Base-by-base conservation (phyloP, 2,888 invertebrate genomes). In the Megamerina dolium region DNA sequence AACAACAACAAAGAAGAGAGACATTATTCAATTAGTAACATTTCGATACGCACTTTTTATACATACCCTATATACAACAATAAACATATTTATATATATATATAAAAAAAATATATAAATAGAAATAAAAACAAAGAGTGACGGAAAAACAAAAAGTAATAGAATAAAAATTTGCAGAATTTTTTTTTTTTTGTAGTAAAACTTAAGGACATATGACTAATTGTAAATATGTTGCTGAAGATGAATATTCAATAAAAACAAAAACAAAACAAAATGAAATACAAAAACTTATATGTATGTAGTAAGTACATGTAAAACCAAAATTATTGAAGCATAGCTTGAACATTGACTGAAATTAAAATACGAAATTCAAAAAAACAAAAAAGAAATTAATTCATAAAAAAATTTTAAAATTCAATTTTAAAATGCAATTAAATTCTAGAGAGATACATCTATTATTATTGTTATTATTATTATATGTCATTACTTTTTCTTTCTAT, bases 31-130 rank as follows among this genome's bases (percentile, higher is more conserved):
- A 30, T 43, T 30, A 23, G 20, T 33, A 45, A 30, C 21, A 45
- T 45, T 45, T 45, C 41, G 41, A 45, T 37, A 41, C 33, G 45
- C 45, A 45, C 41, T 45, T 45, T 44, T 45, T 41, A 45, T 45
- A 45, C 41, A 45, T 29, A 17, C n/a, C 23, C 31, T 39, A 39
- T 44, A 36, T 36, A 40, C 30, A 36, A 39, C 20, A n/a, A 16
- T 8, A 37, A 27, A 38, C 16, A 17, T 23, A n/a, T n/a, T n/a
- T n/a, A n/a, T n/a, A n/a, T n/a, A n/a, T n/a, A n/a, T 21, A 43
- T 33, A 37, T 10, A 20, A 19, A 13, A 9, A 39, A 31, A 39
- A n/a, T 16, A 18, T 31, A 14, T 3, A 41, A 27, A 27, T 26
- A 13, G 19, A 34, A 20, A 35, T 5, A 13, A 26, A 34, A 19